Evolutionary conservation across 2,797 vertebrate species (phyloP), one percentile per base, ranked within the genome.

Genomic region (Otus scops): DNA sequence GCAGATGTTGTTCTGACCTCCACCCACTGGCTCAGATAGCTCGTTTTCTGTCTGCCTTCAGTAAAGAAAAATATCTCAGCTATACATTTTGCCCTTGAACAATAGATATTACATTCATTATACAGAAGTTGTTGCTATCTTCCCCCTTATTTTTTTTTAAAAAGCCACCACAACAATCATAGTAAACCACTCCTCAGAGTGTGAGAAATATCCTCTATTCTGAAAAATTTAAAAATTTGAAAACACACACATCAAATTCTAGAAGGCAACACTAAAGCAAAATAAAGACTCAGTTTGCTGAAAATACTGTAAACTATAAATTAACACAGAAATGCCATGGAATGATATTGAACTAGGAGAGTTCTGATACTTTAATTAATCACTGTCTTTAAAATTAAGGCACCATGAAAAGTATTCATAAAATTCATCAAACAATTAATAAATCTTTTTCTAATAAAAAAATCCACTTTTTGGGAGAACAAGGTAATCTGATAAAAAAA

Each of bases 1-100:
- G 94, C 81, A 95, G 88, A 85, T 92, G 88, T 80, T 95, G 79
- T 57, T 96, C 93, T 97, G 93, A 97, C 95, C 96, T 96, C 95
- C 92, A 94, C 91, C 93, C 86, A 91, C 93, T 1, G 28, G 32
- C 38, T 89, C 82, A 5, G 26, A 26, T 36, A 80, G 36, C 13
- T 17, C 24, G 34, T 61, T 93, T 80, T 81, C 84, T 91, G 23
- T 23, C 81, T 95, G 81, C 16, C 57, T 85, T 74, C n/a, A 11
- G 18, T 9, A 32, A 59, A 43, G 64, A 88, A 93, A 94, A 88
- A 92, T 27, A 86, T 69, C 67, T 63, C 50, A 43, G 34, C 61
- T 63, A 50, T 16, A 12, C 8, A 10, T 53, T 43, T 24, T 61
- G 70, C 54, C 76, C 90, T 71, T 47, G 38, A 77, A 95, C 51